phyloP scores from a whole-genome alignment of 2,888 invertebrate genomes.

The Hemicrepidius hirtus region DNA sequence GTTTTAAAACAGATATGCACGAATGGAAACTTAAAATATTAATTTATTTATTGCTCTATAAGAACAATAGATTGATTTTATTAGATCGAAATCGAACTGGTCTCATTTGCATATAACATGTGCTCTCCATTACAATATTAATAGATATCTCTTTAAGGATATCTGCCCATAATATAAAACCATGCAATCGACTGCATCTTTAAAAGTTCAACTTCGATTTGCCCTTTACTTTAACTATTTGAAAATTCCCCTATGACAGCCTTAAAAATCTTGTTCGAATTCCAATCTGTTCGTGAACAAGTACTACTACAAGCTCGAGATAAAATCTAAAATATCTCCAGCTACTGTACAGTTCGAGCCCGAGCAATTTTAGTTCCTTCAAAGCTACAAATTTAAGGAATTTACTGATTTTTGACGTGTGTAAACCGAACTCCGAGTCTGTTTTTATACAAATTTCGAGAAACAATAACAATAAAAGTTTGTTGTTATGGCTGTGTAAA shows the following conservation, averaged over 20 bases:
- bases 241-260: slow-evolving; percentile 18
- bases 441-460: slow-evolving; percentile 42
- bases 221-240: slow-evolving; percentile 3
- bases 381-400: slow-evolving; percentile 45
- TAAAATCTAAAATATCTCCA: slow-evolving; percentile 42
- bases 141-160: slow-evolving; percentile 61
- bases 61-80: slow-evolving; percentile 72
- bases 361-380: slow-evolving; percentile 25
- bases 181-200: slow-evolving; percentile 1
- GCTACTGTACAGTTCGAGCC: slow-evolving; percentile 35
- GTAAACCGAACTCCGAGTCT: slow-evolving; percentile 30
- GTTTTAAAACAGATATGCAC: slow-evolving; percentile 54
- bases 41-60: slow-evolving; percentile 71
- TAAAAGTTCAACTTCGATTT: slow-evolving; percentile 3
- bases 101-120: slow-evolving; percentile 69
- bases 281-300: slow-evolving; percentile 39
- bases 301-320: slow-evolving; percentile 39
- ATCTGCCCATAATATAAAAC: neutral
- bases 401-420: slow-evolving; percentile 34
- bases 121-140: slow-evolving; percentile 64
- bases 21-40: slow-evolving; percentile 65
- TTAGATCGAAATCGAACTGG: slow-evolving; percentile 70
- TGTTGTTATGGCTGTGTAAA: slow-evolving; percentile 44
- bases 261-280: slow-evolving; percentile 43
- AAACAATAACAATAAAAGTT: slow-evolving; percentile 52